Percentiles rank a stretch among this genome's conserved stretches.
Evolutionary conservation across 2,888 invertebrate species (phyloP).

Genomic region (Pachydiplax longipennis): DNA sequence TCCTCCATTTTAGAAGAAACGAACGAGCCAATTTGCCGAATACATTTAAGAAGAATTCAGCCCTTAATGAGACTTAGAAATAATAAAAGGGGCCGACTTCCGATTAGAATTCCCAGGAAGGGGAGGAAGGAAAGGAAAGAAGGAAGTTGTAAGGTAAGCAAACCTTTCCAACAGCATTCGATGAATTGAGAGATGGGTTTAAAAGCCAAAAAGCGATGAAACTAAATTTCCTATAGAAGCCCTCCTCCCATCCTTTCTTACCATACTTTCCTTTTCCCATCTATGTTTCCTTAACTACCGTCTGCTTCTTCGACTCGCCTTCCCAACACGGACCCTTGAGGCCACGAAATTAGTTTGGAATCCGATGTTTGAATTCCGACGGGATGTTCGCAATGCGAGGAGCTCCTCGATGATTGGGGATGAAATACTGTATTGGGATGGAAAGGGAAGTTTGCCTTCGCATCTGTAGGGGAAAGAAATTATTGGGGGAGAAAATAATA

Average conservation of each 20-base stretch:
- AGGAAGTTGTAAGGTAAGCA: neutral
- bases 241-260: neutral
- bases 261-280: neutral
- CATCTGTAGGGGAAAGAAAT: neutral
- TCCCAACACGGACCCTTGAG: neutral
- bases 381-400: neutral
- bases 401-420: neutral
- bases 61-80: neutral
- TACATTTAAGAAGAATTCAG: neutral
- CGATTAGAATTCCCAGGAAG: neutral
- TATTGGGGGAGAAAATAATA: neutral
- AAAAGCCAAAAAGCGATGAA: slow-evolving; percentile 21
- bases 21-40: neutral
- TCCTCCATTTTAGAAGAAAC: neutral
- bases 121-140: neutral
- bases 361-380: slow-evolving; percentile 17
- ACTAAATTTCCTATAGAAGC: neutral
- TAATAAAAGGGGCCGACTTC: neutral
- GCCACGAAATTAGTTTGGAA: slow-evolving; percentile 29
- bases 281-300: neutral
- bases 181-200: neutral
- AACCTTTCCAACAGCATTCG: neutral
- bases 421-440: neutral
- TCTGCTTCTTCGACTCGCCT: neutral
- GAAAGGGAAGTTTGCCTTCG: neutral